A percentile compares a stretch with the other conserved stretches of the same genome.
These are phyloP conservation scores for Australoheros facetus DNA, from an alignment of 2,797 vertebrate genomes.

Conservation along the genomic window DNA sequence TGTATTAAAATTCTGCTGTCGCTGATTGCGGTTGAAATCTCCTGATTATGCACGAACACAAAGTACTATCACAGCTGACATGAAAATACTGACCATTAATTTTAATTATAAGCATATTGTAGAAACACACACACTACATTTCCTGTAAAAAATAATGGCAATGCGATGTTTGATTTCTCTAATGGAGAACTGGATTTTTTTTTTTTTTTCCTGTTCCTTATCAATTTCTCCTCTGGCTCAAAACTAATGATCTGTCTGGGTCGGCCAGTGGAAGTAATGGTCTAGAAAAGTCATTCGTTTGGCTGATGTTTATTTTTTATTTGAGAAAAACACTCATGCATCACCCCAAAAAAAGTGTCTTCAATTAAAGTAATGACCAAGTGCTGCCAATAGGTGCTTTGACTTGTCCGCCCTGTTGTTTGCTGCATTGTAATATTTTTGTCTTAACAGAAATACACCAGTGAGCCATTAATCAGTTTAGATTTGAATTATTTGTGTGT, in stretches of 20 bases:
- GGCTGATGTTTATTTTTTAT: neutral
- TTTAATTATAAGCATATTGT: neutral
- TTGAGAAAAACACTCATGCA: neutral
- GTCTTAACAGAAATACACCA: neutral
- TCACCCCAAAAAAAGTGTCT: neutral
- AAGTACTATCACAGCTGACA: neutral
- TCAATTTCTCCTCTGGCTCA: neutral
- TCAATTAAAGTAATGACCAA: neutral
- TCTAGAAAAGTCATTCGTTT: constrained; percentile 7
- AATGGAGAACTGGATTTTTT: neutral
- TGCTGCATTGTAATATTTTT: neutral
- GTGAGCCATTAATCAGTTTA: neutral
- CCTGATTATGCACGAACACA: neutral
- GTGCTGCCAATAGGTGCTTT: neutral
- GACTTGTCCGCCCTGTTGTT: neutral
- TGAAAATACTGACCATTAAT: neutral
- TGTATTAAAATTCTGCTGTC: neutral
- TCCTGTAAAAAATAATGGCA: neutral
- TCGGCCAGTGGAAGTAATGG: constrained; percentile 4
- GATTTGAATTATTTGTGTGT: neutral
- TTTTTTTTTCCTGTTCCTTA: constrained; percentile 5
- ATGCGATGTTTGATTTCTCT: neutral
- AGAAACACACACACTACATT: neutral
- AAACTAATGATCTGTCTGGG: constrained; percentile 3
- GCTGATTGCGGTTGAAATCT: neutral